Conservation (phyloP, 2,113 vertebrate species). For the Scortum barcoo region DNA sequence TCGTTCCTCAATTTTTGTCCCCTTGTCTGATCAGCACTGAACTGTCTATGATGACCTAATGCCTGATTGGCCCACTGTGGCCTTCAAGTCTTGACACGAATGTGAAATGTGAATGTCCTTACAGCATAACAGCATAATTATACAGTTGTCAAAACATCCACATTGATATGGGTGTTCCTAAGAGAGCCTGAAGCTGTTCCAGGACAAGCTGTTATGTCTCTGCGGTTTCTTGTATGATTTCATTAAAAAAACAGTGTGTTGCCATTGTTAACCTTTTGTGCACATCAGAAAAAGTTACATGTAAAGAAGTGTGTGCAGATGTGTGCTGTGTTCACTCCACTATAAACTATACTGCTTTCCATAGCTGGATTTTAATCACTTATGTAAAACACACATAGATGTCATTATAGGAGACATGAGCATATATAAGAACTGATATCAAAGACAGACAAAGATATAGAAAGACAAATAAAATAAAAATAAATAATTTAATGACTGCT, state of each 20-base stretch:
- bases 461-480: neutral
- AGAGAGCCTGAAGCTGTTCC: neutral
- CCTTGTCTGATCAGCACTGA: neutral
- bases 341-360: neutral
- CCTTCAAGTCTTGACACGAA: conserved; percentile 17
- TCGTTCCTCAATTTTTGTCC: neutral
- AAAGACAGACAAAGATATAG: neutral
- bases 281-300: neutral
- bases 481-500: neutral
- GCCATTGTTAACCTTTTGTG: neutral
- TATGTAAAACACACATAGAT: neutral
- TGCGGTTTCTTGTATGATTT: neutral
- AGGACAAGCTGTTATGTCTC: neutral
- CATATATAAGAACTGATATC: neutral
- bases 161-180: neutral
- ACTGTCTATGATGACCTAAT: neutral
- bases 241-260: neutral
- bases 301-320: neutral
- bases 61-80: neutral
- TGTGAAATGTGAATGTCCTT: neutral
- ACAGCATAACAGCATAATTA: neutral
- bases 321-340: neutral
- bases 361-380: neutral
- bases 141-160: neutral
- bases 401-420: neutral